A percentile compares a stretch with the other conserved stretches of the same genome.
Evolutionary conservation across 2,797 vertebrate genomes (phyloP).

Genomic region (Sebastes variabilis): DNA sequence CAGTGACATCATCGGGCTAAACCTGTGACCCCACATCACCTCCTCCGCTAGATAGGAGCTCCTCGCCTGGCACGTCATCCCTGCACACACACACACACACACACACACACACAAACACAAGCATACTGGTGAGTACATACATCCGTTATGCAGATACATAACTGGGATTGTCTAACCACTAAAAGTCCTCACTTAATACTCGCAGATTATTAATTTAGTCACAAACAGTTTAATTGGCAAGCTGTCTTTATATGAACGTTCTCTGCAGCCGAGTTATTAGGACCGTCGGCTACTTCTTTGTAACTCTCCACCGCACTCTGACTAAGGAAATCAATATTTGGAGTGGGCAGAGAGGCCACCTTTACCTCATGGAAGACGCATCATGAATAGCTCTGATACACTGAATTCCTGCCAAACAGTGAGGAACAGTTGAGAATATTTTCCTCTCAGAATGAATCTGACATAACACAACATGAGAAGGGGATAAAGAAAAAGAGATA

Average conservation of each 20-base stretch:
- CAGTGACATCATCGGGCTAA: constrained; percentile 91
- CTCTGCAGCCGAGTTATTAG: constrained; percentile 11
- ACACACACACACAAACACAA: neutral
- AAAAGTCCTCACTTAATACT: neutral
- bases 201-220: neutral
- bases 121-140: neutral
- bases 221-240: neutral
- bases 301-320: constrained; percentile 22
- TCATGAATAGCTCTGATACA: constrained; percentile 46
- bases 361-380: constrained; percentile 43
- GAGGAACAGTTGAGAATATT: neutral
- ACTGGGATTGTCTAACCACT: neutral
- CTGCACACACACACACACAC: constrained; percentile 60
- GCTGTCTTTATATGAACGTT: constrained; percentile 13
- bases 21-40: constrained; percentile 93
- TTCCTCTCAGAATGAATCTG: constrained; percentile 23
- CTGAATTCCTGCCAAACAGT: constrained; percentile 8
- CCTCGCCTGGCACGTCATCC: constrained; percentile 95
- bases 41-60: constrained; percentile 93
- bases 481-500: neutral
- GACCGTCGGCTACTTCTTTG: constrained; percentile 14
- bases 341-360: constrained; percentile 47
- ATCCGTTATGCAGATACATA: neutral
- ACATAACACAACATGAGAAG: neutral
- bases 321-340: constrained; percentile 56